Percentiles rank a stretch among this genome's conserved stretches.
These are phyloP conservation scores for Ailurus styani DNA, from an alignment of 2,113 vertebrate genomes.

Conservation along the genomic window DNA sequence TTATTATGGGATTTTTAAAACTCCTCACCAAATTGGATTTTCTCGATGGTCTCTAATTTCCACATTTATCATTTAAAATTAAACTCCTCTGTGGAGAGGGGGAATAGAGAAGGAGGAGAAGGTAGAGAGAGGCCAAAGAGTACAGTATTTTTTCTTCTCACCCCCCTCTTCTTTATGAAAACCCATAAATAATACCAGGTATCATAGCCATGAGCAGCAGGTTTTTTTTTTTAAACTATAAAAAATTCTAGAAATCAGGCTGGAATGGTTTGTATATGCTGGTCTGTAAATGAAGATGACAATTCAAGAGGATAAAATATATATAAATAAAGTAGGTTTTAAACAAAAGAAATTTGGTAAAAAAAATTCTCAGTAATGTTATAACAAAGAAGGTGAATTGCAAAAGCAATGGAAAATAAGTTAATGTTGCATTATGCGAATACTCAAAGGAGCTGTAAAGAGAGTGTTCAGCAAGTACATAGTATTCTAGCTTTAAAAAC, in stretches of 20 bases:
- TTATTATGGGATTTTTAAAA: slow-evolving; percentile 92
- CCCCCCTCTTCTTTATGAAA: slow-evolving; percentile 80
- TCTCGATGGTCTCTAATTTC: slow-evolving; percentile 93
- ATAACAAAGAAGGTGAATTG: slow-evolving; percentile 32
- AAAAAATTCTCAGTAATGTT: slow-evolving; percentile 56
- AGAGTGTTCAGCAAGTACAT: neutral
- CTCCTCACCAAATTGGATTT: slow-evolving; percentile 96
- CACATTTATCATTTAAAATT: slow-evolving; percentile 98
- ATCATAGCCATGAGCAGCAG: slow-evolving; percentile 71
- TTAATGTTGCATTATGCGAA: slow-evolving; percentile 42
- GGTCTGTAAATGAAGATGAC: slow-evolving; percentile 52
- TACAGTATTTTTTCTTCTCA: slow-evolving; percentile 79
- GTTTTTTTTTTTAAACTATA: slow-evolving; percentile 61
- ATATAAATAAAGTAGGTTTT: slow-evolving; percentile 48
- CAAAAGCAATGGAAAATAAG: slow-evolving; percentile 57
- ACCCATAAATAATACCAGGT: slow-evolving; percentile 86
- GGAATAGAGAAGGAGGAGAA: slow-evolving; percentile 68
- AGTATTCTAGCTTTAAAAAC: slow-evolving; percentile 3
- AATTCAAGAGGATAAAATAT: slow-evolving; percentile 64
- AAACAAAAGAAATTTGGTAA: slow-evolving; percentile 72
- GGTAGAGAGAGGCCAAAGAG: slow-evolving; percentile 76
- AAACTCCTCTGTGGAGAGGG: slow-evolving; percentile 84
- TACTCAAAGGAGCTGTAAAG: neutral
- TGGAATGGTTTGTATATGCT: slow-evolving; percentile 57
- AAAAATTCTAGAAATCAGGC: slow-evolving; percentile 72